These are phyloP conservation scores for Papilio machaon DNA, from an alignment of 1,140 invertebrate genomes.

Conservation along the genomic window DNA sequence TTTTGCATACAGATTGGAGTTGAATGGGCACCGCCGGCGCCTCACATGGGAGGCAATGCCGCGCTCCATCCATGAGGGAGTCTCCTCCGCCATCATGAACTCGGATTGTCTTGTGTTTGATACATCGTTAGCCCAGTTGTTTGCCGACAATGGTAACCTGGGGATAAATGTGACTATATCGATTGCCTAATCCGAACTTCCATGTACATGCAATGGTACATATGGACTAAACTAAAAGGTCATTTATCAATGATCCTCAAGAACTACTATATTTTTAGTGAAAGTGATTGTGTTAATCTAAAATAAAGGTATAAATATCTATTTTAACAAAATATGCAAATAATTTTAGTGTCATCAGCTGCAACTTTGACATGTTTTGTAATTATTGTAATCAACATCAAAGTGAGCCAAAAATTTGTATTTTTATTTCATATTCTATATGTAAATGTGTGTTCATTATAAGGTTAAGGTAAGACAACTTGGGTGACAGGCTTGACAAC, in stretches of 20 bases:
- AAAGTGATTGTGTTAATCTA: conserved; percentile 19
- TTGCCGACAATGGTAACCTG: conserved; percentile 99
- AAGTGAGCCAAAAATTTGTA: conserved; percentile 73
- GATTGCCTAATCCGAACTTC: conserved; percentile 84
- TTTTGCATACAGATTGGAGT: conserved; percentile 98
- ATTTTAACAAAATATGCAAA: conserved; percentile 50
- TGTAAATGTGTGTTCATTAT: conserved; percentile 77
- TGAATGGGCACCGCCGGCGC: conserved; percentile 96
- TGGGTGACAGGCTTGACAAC: conserved; percentile 48
- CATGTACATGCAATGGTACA: conserved; percentile 47
- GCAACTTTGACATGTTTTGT: conserved; percentile 58
- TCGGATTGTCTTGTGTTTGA: conserved; percentile 99
- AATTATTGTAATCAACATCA: conserved; percentile 60
- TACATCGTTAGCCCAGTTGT: conserved; percentile 98
- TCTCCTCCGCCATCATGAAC: conserved; percentile 98
- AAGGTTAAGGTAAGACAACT: conserved; percentile 69
- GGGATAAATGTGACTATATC: conserved; percentile 99
- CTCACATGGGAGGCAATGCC: conserved; percentile 99
- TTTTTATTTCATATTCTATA: conserved; percentile 61
- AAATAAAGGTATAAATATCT: conserved; percentile 42
- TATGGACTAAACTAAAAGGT: conserved; percentile 37
- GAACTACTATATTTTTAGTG: conserved; percentile 43
- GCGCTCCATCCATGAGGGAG: conserved; percentile 98
- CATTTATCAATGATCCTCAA: conserved; percentile 45
- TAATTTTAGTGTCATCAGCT: conserved; percentile 38